Evolutionary conservation across 2,888 invertebrate species (phyloP), one percentile per base, ranked within the genome.

Genomic region (Drosophila dives): DNA sequence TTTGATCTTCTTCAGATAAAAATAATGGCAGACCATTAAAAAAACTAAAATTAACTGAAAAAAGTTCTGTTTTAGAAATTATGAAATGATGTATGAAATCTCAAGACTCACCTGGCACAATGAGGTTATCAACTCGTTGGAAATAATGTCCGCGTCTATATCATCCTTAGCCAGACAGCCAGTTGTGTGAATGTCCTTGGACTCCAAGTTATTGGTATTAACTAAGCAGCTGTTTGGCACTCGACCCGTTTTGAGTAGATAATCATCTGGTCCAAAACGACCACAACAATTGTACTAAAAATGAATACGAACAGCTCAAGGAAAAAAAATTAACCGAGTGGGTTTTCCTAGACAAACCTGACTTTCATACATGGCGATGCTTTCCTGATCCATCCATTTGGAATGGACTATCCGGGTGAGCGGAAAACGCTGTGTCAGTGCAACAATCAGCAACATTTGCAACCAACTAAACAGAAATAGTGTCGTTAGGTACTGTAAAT

Each of bases 201-300:
- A n/a, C 0, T 0, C 10, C 36, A 33, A 33, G 8, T 7, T 26
- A 1, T 3, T 48, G 0, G n/a, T 2, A 8, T 63, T 17, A 2
- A 0, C 3, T 7, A 70, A 88, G 33, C 84, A 84, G 38, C 83
- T 85, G 1, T 4, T 2, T 0, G 84, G 89, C 26, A 88, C 32
- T 0, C n/a, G 7, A 0, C 40, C 60, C 0, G 15, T 32, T 5
- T 1, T 12, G 0, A 68, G 29, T 5, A 51, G 11, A 58, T 84
- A 88, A 40, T 84, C 84, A 12, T 54, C 63, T 0, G 80, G 77
- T 7, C 88, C 86, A 11, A 68, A 48, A 0, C 63, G 62, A 11
- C 89, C 84, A 49, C 84, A 88, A 42, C 89, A 84, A 2, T 33
- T 10, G 6, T 36, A 60, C 84, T 88, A 15, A 10, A 51, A 8